Conservation (phyloP, 2,797 vertebrate genomes). For the Myiotriccus ornatus region DNA sequence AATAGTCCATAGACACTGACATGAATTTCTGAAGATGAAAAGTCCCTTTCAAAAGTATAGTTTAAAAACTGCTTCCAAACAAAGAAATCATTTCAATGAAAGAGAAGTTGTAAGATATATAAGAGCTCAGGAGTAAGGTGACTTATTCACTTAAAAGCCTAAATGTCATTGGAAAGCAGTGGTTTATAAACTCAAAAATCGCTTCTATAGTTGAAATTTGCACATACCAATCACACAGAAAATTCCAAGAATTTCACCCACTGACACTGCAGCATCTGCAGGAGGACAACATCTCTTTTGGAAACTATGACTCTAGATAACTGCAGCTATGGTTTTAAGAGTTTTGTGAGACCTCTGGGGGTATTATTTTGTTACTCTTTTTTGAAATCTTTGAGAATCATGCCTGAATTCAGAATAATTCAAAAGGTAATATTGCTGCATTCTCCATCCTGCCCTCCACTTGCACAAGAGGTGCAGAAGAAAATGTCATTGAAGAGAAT, state of each 20-base stretch:
- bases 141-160: not conserved
- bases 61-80: not conserved
- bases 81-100: not conserved
- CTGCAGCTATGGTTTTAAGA: not conserved
- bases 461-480: not conserved
- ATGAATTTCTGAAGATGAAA: not conserved
- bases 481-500: not conserved
- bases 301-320: not conserved
- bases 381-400: not conserved
- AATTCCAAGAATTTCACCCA: not conserved
- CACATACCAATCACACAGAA: not conserved
- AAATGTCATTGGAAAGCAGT: not conserved
- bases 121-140: not conserved
- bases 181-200: not conserved
- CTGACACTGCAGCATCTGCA: not conserved
- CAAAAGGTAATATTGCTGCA: not conserved
- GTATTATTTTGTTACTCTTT: not conserved
- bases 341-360: not conserved
- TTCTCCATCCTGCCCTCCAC: not conserved
- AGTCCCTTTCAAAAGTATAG: not conserved
- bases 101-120: not conserved
- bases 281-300: accelerated
- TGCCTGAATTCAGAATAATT: not conserved
- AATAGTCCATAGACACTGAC: not conserved
- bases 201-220: not conserved